Evolutionary conservation across 2,113 vertebrate species (phyloP), one percentile per base, ranked within the genome.

Genomic region (Dicaeum eximium): DNA sequence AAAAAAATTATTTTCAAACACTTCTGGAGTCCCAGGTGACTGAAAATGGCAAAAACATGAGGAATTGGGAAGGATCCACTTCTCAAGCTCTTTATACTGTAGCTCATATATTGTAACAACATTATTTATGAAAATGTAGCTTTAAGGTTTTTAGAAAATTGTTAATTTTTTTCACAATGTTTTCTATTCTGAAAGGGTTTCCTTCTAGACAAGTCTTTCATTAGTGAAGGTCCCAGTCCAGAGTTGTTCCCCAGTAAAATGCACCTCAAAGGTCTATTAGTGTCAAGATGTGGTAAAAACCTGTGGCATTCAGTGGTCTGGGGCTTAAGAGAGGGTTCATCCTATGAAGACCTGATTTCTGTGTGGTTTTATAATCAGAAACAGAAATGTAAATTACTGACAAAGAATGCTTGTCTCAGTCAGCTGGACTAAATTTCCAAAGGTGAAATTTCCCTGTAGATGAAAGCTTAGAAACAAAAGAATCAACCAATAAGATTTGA

Each of bases 401-500:
- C 31, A 13, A 96, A 33, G 45, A 28, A 16, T 31, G 6, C 13
- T 95, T 88, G 38, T 38, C 48, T 95, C 56, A 66, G 33, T 22
- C 45, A 70, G 30, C 38, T 64, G 44, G 56, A 83, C 27, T 65
- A n/a, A 67, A 64, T 54, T 60, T 37, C 62, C 70, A 81, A 88
- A 95, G 54, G 44, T 90, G 73, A 93, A 83, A 66, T 86, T 47
- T 97, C 72, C 53, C 38, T 62, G 45, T 82, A 85, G 66, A 80
- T 37, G 12, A 62, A 54, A 88, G 56, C 50, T 93, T 82, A 82
- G 48, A 93, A 94, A 84, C 30, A 95, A 83, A 86, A 81, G 44
- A 56, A 95, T 54, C 22, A 71, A 67, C 56, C 61, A 95, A 65
- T 88, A 88, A 89, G 48, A 54, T 66, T 88, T 92, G 70, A 97